phyloP scores from a whole-genome alignment of 2,113 vertebrate species.

The Rhodinocichla rosea region DNA sequence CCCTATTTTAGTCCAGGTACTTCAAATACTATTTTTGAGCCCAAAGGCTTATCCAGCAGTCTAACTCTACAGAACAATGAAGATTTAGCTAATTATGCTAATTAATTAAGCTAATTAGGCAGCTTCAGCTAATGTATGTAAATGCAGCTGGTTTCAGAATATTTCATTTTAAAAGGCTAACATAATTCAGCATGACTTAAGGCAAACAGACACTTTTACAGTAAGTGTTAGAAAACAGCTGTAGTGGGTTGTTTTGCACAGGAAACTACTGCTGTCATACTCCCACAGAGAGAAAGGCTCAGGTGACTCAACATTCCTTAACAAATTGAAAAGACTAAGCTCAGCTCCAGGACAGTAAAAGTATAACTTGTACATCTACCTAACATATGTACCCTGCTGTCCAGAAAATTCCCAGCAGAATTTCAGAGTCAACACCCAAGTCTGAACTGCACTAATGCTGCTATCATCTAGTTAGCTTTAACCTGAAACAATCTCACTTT shows the following conservation, averaged over 20 bases:
- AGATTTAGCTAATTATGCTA: background rate
- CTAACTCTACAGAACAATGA: background rate
- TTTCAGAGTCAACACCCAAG: background rate
- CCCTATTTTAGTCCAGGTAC: background rate
- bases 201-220: background rate
- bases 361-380: background rate
- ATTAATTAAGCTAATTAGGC: constrained; percentile 40
- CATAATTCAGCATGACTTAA: constrained; percentile 13
- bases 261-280: background rate
- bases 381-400: background rate
- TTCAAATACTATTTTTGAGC: background rate
- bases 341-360: background rate
- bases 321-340: background rate
- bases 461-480: background rate
- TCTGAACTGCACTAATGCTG: background rate
- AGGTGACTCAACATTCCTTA: background rate
- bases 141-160: constrained; percentile 19
- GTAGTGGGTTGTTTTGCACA: background rate
- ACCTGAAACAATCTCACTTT: background rate
- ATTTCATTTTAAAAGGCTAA: constrained; percentile 14
- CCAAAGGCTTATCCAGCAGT: background rate
- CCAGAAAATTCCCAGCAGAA: background rate
- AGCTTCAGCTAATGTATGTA: constrained; percentile 3
- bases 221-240: background rate
- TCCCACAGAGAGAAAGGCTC: background rate